These are phyloP conservation scores for Cirrhinus molitorella DNA, from an alignment of 2,797 vertebrate genomes.

Conservation along the genomic window DNA sequence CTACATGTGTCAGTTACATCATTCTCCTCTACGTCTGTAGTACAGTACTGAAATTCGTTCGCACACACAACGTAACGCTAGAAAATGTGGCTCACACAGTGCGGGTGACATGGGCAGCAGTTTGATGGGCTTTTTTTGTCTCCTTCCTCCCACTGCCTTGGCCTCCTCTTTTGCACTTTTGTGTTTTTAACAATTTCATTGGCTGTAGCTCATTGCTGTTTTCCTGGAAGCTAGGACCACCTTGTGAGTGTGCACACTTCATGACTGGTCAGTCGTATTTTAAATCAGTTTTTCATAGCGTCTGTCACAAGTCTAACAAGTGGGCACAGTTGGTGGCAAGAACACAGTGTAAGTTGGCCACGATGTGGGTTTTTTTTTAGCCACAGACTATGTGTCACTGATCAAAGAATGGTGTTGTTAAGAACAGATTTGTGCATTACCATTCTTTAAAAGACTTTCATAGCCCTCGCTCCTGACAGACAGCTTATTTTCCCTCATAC, in stretches of 20 bases:
- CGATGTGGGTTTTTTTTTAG: neutral
- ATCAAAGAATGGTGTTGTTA: neutral
- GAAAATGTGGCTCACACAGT: neutral
- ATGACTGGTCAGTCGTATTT: neutral
- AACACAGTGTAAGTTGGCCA: neutral
- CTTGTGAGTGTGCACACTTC: neutral
- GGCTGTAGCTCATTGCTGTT: neutral
- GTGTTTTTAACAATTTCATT: neutral
- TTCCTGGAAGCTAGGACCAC: neutral
- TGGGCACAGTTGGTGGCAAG: neutral
- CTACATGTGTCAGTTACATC: neutral
- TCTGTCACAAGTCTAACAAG: neutral
- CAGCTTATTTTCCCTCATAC: neutral
- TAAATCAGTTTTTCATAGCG: neutral
- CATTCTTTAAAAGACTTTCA: neutral
- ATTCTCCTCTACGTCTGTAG: neutral
- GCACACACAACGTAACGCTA: neutral
- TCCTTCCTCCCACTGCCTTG: neutral
- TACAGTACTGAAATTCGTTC: neutral
- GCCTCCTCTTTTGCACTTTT: neutral
- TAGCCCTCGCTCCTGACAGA: neutral
- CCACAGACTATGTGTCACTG: neutral
- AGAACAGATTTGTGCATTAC: neutral
- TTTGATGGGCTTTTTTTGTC: slow-evolving; percentile 5
- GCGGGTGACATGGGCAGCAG: neutral